Base-by-base conservation (phyloP, 2,888 invertebrate genomes). In the Lacanobia oleracea region DNA sequence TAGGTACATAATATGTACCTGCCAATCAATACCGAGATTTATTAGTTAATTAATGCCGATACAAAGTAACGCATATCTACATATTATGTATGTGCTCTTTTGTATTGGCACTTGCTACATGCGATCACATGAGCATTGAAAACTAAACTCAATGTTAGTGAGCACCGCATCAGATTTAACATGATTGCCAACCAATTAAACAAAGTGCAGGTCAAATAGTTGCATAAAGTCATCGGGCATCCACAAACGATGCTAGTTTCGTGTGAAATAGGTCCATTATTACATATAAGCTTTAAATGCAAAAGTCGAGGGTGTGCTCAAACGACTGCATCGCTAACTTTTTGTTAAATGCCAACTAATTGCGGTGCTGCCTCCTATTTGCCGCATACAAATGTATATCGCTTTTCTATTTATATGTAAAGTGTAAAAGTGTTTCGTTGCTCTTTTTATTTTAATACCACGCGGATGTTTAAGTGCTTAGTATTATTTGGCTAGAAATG, bases 211-310 rank as follows among this genome's bases (percentile, higher is more conserved):
- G 61, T 69, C 18, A 51, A 76, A 80, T 73, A 63, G 69, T 70
- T 72, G 45, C 69, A 64, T 71, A 37, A 78, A 83, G 75, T 72
- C 64, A 77, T 81, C 59, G 68, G 59, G 53, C 40, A 27, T 57
- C 77, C 78, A 50, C 83, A 79, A 85, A 82, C 76, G 75, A 59
- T 73, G 68, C 60, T 40, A 73, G 33, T 67, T 72, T 67, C 56
- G 67, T 77, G 74, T 61, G 59, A 72, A 82, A 82, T 80, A 60
- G 53, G 23, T 61, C 70, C 66, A 75, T 79, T 82, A 83, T 80
- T 68, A 82, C 67, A 73, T 79, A 75, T 81, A 75, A 64, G 72
- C 77, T 77, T 81, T 81, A 78, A 85, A 82, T 78, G 75, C 59
- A 70, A 76, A 84, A 74, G 60, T 70, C 54, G 53, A 43, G 60